Base-by-base conservation (phyloP, 1,140 invertebrate species). In the Drosophila burlai region DNA sequence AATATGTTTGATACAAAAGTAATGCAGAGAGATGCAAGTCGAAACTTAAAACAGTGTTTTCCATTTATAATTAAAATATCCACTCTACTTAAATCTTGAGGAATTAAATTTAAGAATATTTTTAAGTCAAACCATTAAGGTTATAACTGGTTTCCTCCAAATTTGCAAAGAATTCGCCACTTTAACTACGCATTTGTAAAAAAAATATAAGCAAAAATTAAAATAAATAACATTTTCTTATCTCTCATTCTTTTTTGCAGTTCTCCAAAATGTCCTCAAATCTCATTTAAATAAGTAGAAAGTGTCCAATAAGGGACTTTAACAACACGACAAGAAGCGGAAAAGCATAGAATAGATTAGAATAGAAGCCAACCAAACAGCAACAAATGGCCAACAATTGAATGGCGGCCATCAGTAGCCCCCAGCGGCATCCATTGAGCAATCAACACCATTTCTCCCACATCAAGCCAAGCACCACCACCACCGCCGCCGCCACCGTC, bases 341-440 rank as follows among this genome's bases (percentile, higher is more conserved):
- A 52, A 50, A 46, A 49, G 10, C 18, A 29, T 63, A 7, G 24
- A 55, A 55, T 55, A 16, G 49, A 60, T 38, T 34, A 59, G 31
- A 84, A 63, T 24, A 63, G 46, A 47, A 61, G 47, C 24, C 77
- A 78, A n/a, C 52, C 58, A 68, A 80, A 63, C 65, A 74, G 59
- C 59, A 82, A 57, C 66, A 79, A 92, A 92, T 93, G 92, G 91
- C 76, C 78, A 80, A 82, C 81, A 91, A 94, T 94, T 95, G 91
- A 94, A 97, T 97, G 97, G 97, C 96, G 95, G 96, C 94, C 93
- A 94, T 94, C 95, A 94, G 96, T 95, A 95, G 96, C 95, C 93
- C 95, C 91, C 95, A 95, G 94, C 95, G 96, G 94, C 96, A 97
- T 95, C 96, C 82, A 91, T 87, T 87, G 84, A 87, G 84, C 84